Evolutionary conservation across 2,888 invertebrate species (phyloP).

Genomic region (Disparrhopalites patrizii): DNA sequence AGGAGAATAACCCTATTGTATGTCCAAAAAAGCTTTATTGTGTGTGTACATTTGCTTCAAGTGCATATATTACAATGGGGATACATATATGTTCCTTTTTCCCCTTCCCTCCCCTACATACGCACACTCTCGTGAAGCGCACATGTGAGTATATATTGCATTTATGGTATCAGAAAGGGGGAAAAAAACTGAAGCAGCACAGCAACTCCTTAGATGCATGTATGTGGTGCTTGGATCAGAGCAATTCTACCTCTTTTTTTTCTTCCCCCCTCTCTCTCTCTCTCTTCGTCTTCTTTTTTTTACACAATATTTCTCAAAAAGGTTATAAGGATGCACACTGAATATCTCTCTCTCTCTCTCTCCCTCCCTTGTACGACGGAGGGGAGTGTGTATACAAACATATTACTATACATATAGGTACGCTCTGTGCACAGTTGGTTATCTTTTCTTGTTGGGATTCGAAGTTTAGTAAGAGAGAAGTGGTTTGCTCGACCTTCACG

Average conservation of each 20-base stretch:
- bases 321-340: slow-evolving; percentile 21
- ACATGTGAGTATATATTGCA: neutral
- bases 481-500: slow-evolving; percentile 27
- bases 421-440: slow-evolving; percentile 18
- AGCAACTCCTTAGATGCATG: neutral
- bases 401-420: neutral
- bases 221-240: slow-evolving; percentile 15
- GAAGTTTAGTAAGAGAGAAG: slow-evolving; percentile 20
- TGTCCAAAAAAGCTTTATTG: neutral
- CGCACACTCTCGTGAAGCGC: neutral
- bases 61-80: slow-evolving; percentile 7
- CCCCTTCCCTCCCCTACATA: neutral
- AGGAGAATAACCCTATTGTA: slow-evolving; percentile 9
- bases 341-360: too few relatives aligned
- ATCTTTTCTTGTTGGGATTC: slow-evolving; percentile 25
- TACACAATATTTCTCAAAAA: slow-evolving; percentile 25
- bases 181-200: too few relatives aligned
- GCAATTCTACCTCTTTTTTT: slow-evolving; percentile 23
- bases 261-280: too few relatives aligned
- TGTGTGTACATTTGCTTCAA: neutral
- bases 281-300: too few relatives aligned
- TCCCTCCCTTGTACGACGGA: neutral
- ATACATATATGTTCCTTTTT: neutral
- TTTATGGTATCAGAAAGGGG: too few relatives aligned
- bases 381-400: too few relatives aligned